Evolutionary conservation across 2,797 vertebrate species (phyloP), one percentile per base, ranked within the genome.

Genomic region (Sebastes glaucus): DNA sequence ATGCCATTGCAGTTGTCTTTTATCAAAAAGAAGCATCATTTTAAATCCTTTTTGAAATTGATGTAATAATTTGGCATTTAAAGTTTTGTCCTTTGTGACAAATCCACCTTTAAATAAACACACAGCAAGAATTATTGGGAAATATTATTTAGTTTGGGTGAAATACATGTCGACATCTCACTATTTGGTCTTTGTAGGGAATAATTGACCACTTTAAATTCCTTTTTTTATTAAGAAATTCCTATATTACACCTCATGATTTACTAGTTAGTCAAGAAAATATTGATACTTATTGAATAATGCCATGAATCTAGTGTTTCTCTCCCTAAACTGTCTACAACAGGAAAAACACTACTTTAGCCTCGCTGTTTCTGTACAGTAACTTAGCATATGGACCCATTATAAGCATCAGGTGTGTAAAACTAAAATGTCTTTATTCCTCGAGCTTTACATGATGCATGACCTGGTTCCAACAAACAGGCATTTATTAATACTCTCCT

Each of bases 401-500:
- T 74, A 35, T 81, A 72, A 91, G 78, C 82, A 73, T 82, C 86
- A 84, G 79, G 65, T 84, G 63, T 88, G 89, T 88, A 84, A 85
- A 89, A 88, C 75, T 89, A 88, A 91, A 80, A 89, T 62, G 22
- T 89, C 84, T 92, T 92, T 88, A 87, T 92, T 92, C 78, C 83
- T 89, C 65, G 82, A 90, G 67, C 69, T 91, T 89, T 77, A 90
- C 87, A 88, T 65, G 7, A 87, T 73, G 63, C 86, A 74, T 74
- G 46, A 82, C 91, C 91, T 84, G 87, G 88, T 88, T 92, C 74
- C 74, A 90, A 89, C 82, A 91, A 87, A 86, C 78, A 94, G 86
- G 74, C 78, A 84, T 89, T 80, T 70, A 83, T 59, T 84, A 77
- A 91, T 83, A 84, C 75, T 82, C 84, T 69, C 82, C 74, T 89